Conservation (phyloP, 92 coral and sea anemone genomes). For the Porites rus region DNA sequence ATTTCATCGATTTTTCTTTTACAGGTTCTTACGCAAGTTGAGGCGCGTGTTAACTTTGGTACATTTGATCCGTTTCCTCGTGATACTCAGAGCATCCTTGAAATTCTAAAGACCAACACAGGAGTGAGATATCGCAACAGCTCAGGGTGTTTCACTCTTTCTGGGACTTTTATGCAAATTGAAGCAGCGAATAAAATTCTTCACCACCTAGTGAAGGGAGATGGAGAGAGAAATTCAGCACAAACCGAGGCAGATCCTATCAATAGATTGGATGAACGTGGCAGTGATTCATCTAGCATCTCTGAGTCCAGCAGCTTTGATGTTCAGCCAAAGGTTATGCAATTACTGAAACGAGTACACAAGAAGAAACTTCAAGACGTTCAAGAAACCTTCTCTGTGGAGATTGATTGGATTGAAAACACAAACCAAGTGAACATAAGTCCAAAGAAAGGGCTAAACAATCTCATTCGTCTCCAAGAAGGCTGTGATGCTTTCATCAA, state of each 20-base stretch:
- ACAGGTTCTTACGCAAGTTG: constrained; percentile 40
- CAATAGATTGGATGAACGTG: background rate
- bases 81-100: constrained; percentile 9
- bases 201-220: background rate
- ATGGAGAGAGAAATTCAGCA: background rate
- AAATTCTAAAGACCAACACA: constrained; percentile 29
- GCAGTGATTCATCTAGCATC: background rate
- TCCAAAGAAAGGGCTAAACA: background rate
- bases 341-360: constrained; percentile 21
- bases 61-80: background rate
- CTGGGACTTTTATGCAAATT: constrained; percentile 47
- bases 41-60: constrained; percentile 41
- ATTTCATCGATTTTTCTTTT: background rate
- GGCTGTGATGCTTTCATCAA: constrained; percentile 52
- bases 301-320: constrained; percentile 18
- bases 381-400: constrained; percentile 18
- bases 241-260: background rate
- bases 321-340: constrained; percentile 55
- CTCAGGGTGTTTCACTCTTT: constrained; percentile 24
- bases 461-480: background rate
- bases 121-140: constrained; percentile 37
- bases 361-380: background rate
- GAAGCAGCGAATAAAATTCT: constrained; percentile 21
- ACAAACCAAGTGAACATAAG: background rate
- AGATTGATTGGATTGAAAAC: constrained; percentile 26